These are phyloP conservation scores for Choristoneura rosaceana DNA, from an alignment of 2,888 invertebrate genomes.

Conservation along the genomic window DNA sequence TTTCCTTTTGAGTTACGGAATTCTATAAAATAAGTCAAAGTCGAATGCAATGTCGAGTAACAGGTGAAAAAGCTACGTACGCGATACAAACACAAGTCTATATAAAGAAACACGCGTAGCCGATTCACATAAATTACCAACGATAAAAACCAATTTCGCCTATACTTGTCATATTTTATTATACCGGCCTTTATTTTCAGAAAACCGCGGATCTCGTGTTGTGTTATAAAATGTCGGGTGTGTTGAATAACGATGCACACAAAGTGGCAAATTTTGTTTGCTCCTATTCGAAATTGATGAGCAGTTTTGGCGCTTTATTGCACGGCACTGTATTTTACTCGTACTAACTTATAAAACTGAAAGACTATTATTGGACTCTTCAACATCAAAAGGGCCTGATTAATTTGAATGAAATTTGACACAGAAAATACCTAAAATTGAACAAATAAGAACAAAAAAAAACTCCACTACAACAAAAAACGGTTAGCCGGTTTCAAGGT, in stretches of 20 bases:
- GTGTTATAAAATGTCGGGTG: background rate
- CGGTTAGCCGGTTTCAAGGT: too few relatives aligned
- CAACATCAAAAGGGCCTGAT: too few relatives aligned
- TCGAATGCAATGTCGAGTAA: background rate
- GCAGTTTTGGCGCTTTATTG: background rate
- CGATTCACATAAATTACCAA: slow-evolving; percentile 1
- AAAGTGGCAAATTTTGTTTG: slow-evolving; percentile 7
- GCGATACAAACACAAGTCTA: background rate
- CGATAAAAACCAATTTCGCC: slow-evolving; percentile 7
- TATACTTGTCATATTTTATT: slow-evolving; percentile 1
- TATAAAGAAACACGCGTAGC: background rate
- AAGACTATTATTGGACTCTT: too few relatives aligned
- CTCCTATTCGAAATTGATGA: background rate
- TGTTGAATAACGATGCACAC: slow-evolving; percentile 1
- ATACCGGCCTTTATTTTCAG: background rate
- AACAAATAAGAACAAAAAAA: too few relatives aligned
- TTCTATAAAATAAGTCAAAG: too few relatives aligned
- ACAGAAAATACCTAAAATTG: too few relatives aligned
- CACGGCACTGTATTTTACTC: background rate
- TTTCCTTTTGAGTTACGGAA: too few relatives aligned
- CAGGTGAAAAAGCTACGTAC: background rate
- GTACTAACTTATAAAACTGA: too few relatives aligned
- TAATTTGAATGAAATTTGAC: too few relatives aligned
- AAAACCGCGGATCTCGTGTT: background rate
- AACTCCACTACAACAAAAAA: too few relatives aligned